A percentile compares a stretch with the other conserved stretches of the same genome.
phyloP scores from a whole-genome alignment of 2,888 invertebrate species.

The Pseudanteris insignis region DNA sequence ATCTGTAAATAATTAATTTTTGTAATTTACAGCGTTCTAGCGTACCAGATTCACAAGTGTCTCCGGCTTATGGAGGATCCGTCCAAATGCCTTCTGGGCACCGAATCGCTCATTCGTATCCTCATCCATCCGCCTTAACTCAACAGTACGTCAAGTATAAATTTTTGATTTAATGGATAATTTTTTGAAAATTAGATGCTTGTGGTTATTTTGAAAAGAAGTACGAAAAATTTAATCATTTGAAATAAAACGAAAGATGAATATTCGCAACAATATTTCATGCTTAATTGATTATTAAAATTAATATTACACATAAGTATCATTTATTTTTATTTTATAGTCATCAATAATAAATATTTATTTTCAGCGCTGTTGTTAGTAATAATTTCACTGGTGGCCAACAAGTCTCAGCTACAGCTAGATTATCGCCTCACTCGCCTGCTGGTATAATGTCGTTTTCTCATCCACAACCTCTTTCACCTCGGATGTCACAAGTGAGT shows the following conservation, averaged over 20 bases:
- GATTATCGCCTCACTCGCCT: slow-evolving; percentile 71
- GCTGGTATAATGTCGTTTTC: slow-evolving; percentile 62
- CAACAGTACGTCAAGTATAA: slow-evolving; percentile 58
- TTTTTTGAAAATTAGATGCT: background rate
- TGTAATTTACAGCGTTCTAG: slow-evolving; percentile 68
- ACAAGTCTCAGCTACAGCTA: slow-evolving; percentile 66
- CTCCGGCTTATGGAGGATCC: slow-evolving; percentile 71
- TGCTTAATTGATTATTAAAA: too few relatives aligned
- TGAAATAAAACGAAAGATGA: too few relatives aligned
- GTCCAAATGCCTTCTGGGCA: slow-evolving; percentile 66
- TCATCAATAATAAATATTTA: too few relatives aligned
- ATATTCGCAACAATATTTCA: too few relatives aligned
- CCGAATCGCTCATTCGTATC: slow-evolving; percentile 64
- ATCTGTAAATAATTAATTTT: too few relatives aligned
- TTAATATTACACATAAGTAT: too few relatives aligned
- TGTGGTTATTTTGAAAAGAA: background rate
- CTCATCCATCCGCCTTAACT: slow-evolving; percentile 63
- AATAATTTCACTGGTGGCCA: slow-evolving; percentile 66
- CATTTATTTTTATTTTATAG: too few relatives aligned
- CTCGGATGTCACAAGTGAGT: slow-evolving; percentile 68
- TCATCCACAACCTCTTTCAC: slow-evolving; percentile 71
- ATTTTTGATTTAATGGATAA: background rate
- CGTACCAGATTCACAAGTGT: slow-evolving; percentile 71
- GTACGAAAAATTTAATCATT: too few relatives aligned
- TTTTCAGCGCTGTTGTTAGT: slow-evolving; percentile 59